Base-by-base conservation (phyloP, 2,888 invertebrate genomes). In the Troides aeacus region DNA sequence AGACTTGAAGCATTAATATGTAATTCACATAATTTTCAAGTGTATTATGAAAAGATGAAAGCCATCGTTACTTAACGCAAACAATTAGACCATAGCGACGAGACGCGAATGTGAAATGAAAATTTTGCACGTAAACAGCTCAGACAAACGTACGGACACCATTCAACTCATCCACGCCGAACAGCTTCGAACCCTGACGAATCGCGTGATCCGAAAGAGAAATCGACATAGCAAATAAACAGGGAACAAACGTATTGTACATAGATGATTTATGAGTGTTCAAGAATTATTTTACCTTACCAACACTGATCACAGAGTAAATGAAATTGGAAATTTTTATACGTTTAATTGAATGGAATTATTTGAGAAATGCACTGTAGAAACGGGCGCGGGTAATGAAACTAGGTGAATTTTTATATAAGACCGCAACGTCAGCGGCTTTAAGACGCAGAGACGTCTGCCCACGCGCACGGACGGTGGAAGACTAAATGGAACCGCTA, bases 181-280 rank as follows among this genome's bases (percentile, higher is more conserved):
- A 71, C 67, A 66, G 42, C 71, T 72, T 73, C 67, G 60, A 71
- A 74, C 74, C 75, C 74, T 74, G 74, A 71, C 66, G 74, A 73
- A 75, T 77, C 75, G 75, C 84, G 79, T 80, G 80, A 77, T 81
- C 79, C 79, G 85, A 88, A 89, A 89, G 88, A 86, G 89, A 89
- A 89, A 89, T 88, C 84, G 81, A 80, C 79, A 74, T 71, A 64
- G 64, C 63, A 64, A 71, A 63, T 70, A 64, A 66, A 53, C 42
- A 67, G 36, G 58, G 50, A 63, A 61, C 36, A 64, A 64, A 15
- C 42, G 23, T 36, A 60, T 24, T 15, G 53, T 61, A 66, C 39
- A 42, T 6, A 18, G 21, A 56, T 57, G 42, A 36, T 58, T 2
- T 53, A 53, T n/a, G n/a, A n/a, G 4, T 53, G 71, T 56, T 63